A percentile compares a stretch with the other conserved stretches of the same genome.
Conservation (phyloP, 2,888 invertebrate species). For the Drosophila emarginata region DNA sequence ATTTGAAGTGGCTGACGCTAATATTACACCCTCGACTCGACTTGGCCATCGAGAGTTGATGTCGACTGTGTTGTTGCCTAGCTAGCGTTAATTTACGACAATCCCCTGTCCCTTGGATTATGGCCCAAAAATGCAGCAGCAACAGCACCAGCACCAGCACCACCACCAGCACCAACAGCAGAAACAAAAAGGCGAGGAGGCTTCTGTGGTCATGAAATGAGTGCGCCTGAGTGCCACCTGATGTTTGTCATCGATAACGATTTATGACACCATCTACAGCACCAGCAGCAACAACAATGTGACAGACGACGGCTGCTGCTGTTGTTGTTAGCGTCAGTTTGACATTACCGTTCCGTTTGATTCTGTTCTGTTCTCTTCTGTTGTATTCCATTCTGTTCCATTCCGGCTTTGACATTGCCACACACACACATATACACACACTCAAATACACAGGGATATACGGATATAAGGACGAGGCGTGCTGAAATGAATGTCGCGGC, state of each 20-base stretch:
- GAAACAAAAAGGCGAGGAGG: slow-evolving; percentile 9
- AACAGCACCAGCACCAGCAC: too few species aligned
- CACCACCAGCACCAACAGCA: slow-evolving; percentile 39
- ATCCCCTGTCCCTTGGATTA: slow-evolving; percentile 67
- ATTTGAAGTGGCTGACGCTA: slow-evolving; percentile 55
- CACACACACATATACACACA: slow-evolving; percentile 5
- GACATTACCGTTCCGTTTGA: slow-evolving; percentile 33
- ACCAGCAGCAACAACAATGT: slow-evolving; percentile 37
- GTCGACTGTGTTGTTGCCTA: slow-evolving; percentile 28
- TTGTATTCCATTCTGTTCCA: slow-evolving; percentile 25
- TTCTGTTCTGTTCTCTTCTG: not conserved
- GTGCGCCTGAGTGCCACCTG: slow-evolving; percentile 77
- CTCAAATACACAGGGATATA: not conserved
- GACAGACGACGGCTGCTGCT: slow-evolving; percentile 47
- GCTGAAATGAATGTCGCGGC: slow-evolving; percentile 49
- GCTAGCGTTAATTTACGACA: slow-evolving; percentile 71
- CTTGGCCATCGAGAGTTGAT: slow-evolving; percentile 28
- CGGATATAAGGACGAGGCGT: slow-evolving; percentile 35
- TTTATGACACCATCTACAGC: slow-evolving; percentile 71
- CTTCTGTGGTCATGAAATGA: slow-evolving; percentile 42
- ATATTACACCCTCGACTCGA: slow-evolving; percentile 36
- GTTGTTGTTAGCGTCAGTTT: slow-evolving; percentile 49
- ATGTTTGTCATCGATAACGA: slow-evolving; percentile 79
- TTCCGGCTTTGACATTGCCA: slow-evolving; percentile 50
- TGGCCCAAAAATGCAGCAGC: slow-evolving; percentile 54